Evolutionary conservation across 2,113 vertebrate genomes (phyloP), one percentile per base, ranked within the genome.

Genomic region (Cyprinodon brontotheroides): DNA sequence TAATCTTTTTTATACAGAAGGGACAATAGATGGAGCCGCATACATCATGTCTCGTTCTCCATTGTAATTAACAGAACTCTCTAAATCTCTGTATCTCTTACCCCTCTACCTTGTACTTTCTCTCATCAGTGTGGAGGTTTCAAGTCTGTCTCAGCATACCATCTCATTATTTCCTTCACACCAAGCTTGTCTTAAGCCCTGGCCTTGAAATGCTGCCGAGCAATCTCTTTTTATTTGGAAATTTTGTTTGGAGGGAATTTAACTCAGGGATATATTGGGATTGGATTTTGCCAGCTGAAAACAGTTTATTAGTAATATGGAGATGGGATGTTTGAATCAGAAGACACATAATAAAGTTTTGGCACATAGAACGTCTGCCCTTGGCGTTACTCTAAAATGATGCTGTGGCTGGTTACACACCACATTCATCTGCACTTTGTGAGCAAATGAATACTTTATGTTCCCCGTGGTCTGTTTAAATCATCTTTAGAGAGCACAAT

Each of bases 31-130:
- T 77, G 74, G 80, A 83, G 83, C 79, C 74, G 86, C 90, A 88
- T 87, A 92, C 80, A 85, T 82, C 78, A 82, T 85, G 78, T 90
- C 88, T 93, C 78, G 81, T 80, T 91, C 90, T 80, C 80, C 85
- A 82, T 83, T 92, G 93, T 93, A 93, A 94, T 95, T 94, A 93
- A 92, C 93, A 88, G 69, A 78, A 89, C 82, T 88, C 84, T 79
- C 78, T 75, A 79, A 90, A 77, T 82, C 81, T 65, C 78, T 78
- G 76, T 61, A 78, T 84, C 79, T 86, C 75, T 70, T 79, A 15
- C 60, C 53, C 82, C 50, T 60, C 47, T 57, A 53, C 66, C 69
- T 68, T 84, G 40, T 62, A 59, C 62, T 53, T 68, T 67, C 75
- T 84, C 72, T 81, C 81, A 83, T 72, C 75, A 83, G 75, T 77